These are phyloP conservation scores for Bradypus variegatus DNA, from an alignment of 2,797 vertebrate species.

Conservation along the genomic window DNA sequence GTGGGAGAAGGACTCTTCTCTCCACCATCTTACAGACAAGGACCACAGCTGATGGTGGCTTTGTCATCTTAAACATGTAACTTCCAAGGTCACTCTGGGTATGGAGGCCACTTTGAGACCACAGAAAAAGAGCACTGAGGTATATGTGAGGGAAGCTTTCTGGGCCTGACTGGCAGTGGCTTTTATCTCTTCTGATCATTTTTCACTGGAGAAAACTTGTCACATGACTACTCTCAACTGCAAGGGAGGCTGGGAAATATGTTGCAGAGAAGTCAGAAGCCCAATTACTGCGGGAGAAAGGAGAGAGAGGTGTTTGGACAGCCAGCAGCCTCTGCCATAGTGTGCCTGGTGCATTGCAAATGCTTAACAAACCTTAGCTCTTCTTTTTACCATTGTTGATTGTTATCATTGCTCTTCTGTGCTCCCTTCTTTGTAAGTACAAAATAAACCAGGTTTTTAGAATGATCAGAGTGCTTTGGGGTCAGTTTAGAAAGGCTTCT, in stretches of 20 bases:
- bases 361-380: neutral
- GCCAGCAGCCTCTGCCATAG: neutral
- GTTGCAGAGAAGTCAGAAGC: neutral
- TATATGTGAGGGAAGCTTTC: neutral
- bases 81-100: neutral
- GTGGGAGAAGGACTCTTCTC: neutral
- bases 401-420: neutral
- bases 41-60: neutral
- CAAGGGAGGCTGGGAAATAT: neutral
- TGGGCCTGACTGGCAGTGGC: neutral
- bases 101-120: neutral
- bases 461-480: neutral
- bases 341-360: neutral
- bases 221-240: neutral
- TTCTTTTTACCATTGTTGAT: neutral
- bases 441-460: neutral
- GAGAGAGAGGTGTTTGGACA: neutral
- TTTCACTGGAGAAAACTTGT: slow-evolving; percentile 15
- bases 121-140: neutral
- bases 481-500: neutral
- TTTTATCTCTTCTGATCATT: neutral
- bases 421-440: neutral
- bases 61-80: neutral
- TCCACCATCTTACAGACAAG: neutral
- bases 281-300: neutral